Evolutionary conservation across 2,797 vertebrate genomes (phyloP).

Genomic region (Lagorchestes hirsutus): DNA sequence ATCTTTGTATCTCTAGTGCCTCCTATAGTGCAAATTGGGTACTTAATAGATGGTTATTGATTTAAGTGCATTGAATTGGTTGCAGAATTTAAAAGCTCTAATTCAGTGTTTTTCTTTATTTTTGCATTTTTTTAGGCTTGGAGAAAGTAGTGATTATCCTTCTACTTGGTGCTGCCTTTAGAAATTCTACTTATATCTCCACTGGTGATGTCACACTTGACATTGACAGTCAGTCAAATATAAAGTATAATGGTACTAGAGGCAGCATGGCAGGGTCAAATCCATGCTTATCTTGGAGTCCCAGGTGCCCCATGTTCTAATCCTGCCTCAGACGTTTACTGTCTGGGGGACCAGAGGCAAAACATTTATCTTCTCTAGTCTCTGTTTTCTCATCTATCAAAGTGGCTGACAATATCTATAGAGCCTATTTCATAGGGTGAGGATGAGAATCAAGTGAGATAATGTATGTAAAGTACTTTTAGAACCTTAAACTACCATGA

Average conservation of each 20-base stretch:
- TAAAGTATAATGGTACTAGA: not conserved
- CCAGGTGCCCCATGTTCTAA: not conserved
- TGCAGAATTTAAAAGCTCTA: not conserved
- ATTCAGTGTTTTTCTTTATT: not conserved
- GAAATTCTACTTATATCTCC: slow-evolving; percentile 22
- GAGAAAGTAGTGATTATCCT: slow-evolving; percentile 25
- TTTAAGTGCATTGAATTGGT: not conserved
- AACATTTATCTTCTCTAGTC: not conserved
- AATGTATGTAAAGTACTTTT: not conserved
- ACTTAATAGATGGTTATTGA: not conserved
- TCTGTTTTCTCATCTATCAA: not conserved
- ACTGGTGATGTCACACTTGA: slow-evolving; percentile 38
- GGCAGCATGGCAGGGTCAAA: not conserved
- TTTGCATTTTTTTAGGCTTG: not conserved
- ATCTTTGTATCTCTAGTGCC: not conserved
- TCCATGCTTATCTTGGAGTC: not conserved
- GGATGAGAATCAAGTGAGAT: not conserved
- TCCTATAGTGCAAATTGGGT: not conserved
- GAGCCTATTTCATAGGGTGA: not conserved
- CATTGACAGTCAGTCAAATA: not conserved
- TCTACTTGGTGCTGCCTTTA: not conserved
- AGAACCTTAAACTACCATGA: not conserved
- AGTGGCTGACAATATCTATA: not conserved
- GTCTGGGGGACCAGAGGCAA: not conserved
- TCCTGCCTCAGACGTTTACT: not conserved